phyloP scores from a whole-genome alignment of 1,140 invertebrate genomes.

The Bombus cullumanus region DNA sequence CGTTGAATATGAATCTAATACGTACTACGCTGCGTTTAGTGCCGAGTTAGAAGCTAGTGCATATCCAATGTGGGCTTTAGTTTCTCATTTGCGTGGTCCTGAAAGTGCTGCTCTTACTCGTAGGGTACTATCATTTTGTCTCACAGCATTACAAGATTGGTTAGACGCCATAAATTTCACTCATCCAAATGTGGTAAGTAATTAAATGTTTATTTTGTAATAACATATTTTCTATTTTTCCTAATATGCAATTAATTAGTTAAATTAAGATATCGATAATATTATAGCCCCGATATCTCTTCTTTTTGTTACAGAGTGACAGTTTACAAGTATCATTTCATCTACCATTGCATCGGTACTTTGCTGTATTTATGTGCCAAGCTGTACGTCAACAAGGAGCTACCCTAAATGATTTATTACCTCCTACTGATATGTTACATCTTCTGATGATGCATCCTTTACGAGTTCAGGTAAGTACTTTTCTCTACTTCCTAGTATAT shows the following conservation, averaged over 20 bases:
- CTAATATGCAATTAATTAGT: not conserved
- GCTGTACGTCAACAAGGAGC: conserved; percentile 92
- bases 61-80: conserved; percentile 98
- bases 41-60: conserved; percentile 98
- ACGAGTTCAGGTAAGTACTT: conserved; percentile 91
- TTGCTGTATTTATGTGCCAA: conserved; percentile 95
- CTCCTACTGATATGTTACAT: conserved; percentile 90
- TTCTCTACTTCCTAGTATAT: not conserved
- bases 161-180: conserved; percentile 91
- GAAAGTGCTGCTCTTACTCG: conserved; percentile 89
- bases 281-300: not conserved
- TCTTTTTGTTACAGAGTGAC: conserved; percentile 85
- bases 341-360: conserved; percentile 96
- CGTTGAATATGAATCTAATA: conserved; percentile 98
- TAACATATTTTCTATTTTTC: conserved; percentile 43
- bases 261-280: not conserved
- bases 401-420: conserved; percentile 89
- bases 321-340: conserved; percentile 96
- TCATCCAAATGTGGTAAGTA: conserved; percentile 86
- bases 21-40: conserved; percentile 98
- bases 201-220: not conserved
- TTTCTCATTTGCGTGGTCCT: conserved; percentile 91
- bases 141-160: conserved; percentile 92
- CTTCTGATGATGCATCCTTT: conserved; percentile 93
- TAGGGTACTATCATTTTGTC: conserved; percentile 89